Percentiles rank a stretch among this genome's conserved stretches.
These are phyloP conservation scores for Myrmecophaga tridactyla DNA, from an alignment of 2,113 vertebrate genomes.

Conservation along the genomic window DNA sequence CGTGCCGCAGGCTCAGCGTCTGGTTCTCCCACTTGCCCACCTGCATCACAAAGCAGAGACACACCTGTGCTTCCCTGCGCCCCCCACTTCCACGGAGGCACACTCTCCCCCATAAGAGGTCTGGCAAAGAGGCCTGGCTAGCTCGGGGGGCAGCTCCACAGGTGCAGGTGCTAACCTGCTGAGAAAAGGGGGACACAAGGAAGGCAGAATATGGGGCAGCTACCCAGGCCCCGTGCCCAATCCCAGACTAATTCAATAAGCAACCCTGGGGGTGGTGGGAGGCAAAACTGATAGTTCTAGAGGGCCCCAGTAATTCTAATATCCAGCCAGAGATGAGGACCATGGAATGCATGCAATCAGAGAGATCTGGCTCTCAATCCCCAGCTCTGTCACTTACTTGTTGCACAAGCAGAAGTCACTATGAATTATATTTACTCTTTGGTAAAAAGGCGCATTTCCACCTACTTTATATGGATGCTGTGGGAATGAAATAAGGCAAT, in stretches of 20 bases:
- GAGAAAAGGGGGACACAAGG: not conserved
- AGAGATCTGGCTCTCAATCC: not conserved
- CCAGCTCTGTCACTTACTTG: not conserved
- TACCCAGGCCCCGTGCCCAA: fast-evolving
- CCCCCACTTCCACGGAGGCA: not conserved
- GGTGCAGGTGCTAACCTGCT: fast-evolving
- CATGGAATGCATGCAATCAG: not conserved
- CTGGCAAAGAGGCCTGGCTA: fast-evolving
- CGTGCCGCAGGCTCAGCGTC: constrained; percentile 93
- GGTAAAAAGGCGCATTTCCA: not conserved
- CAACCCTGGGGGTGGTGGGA: fast-evolving
- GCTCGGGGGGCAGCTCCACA: not conserved
- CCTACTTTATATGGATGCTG: not conserved
- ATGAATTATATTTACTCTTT: not conserved
- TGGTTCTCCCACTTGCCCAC: constrained; percentile 98
- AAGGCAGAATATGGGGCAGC: fast-evolving
- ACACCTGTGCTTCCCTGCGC: not conserved
- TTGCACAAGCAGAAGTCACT: not conserved
- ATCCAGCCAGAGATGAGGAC: not conserved
- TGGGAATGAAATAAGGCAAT: not conserved
- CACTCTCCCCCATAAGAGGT: fast-evolving
- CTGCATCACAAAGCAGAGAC: constrained; percentile 79
- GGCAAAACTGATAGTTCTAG: not conserved
- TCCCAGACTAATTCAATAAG: fast-evolving
- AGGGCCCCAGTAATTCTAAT: not conserved